Conservation (phyloP, 2,113 vertebrate species). For the Tenrec ecaudatus region DNA sequence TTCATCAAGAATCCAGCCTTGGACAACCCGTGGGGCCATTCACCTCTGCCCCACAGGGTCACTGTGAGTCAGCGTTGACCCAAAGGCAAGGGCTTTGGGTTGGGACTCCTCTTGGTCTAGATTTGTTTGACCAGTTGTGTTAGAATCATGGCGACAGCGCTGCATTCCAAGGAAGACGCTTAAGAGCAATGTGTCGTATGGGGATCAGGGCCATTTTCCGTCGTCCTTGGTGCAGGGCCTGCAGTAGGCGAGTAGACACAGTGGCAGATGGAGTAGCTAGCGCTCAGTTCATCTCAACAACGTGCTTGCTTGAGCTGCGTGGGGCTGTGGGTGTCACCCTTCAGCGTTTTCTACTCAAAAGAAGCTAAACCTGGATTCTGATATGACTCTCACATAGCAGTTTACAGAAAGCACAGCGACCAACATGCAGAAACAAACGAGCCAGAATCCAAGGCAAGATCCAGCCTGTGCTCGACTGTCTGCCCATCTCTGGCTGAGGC, state of each 20-base stretch:
- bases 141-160: background rate
- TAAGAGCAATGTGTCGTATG: background rate
- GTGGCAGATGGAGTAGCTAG: background rate
- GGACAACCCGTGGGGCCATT: too few species aligned
- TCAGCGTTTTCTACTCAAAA: background rate
- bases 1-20: too few species aligned
- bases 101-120: background rate
- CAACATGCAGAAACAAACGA: background rate
- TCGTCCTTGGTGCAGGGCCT: background rate
- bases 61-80: too few species aligned
- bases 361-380: background rate
- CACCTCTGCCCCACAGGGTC: too few species aligned
- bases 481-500: background rate
- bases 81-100: too few species aligned
- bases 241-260: background rate
- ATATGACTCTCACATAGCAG: too few species aligned
- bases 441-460: too few species aligned
- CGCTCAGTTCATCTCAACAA: rapidly evolving
- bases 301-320: background rate
- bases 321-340: rapidly evolving
- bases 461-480: background rate
- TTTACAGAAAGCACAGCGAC: background rate
- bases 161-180: background rate
- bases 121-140: background rate
- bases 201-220: background rate